A percentile compares a stretch with the other conserved stretches of the same genome.
phyloP scores from a whole-genome alignment of 92 coral and sea anemone genomes.

The Desmophyllum pertusum region DNA sequence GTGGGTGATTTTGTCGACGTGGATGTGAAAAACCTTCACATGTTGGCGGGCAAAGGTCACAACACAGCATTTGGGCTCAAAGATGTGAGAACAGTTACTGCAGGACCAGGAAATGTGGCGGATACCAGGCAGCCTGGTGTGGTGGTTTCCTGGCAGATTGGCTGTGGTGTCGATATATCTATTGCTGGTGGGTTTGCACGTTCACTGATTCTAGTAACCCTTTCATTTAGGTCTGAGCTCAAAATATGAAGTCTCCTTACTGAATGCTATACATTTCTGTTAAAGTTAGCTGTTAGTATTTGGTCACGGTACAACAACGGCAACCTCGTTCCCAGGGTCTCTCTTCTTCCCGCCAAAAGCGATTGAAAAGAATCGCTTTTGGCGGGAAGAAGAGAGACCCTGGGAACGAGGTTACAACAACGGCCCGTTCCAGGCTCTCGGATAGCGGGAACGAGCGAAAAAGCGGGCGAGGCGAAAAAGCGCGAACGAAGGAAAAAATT shows the following conservation, averaged over 20 bases:
- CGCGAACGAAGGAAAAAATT: too few relatives aligned
- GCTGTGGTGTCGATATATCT: slow-evolving; percentile 87
- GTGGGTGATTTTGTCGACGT: slow-evolving; percentile 79
- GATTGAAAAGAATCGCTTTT: too few relatives aligned
- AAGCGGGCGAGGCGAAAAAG: too few relatives aligned
- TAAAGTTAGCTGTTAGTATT: not conserved
- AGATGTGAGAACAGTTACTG: slow-evolving; percentile 89
- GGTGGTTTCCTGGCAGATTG: slow-evolving; percentile 95
- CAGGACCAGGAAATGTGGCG: slow-evolving; percentile 94
- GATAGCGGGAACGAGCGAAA: too few relatives aligned
- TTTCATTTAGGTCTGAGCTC: not conserved
- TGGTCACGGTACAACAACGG: too few relatives aligned
- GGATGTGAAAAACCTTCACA: slow-evolving; percentile 74
- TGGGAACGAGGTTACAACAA: too few relatives aligned
- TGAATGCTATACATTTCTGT: not conserved
- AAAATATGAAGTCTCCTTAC: not conserved
- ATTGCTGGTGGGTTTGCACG: slow-evolving; percentile 46
- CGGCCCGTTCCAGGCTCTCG: too few relatives aligned
- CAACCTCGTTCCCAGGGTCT: too few relatives aligned
- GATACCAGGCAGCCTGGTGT: slow-evolving; percentile 91
- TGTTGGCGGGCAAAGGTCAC: slow-evolving; percentile 95
- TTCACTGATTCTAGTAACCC: too few relatives aligned
- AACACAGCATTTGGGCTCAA: slow-evolving; percentile 89
- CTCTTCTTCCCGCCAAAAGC: too few relatives aligned
- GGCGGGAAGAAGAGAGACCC: too few relatives aligned